A percentile compares a stretch with the other conserved stretches of the same genome.
Evolutionary conservation across 2,888 invertebrate genomes (phyloP).

Genomic region (Lysandra coridon): DNA sequence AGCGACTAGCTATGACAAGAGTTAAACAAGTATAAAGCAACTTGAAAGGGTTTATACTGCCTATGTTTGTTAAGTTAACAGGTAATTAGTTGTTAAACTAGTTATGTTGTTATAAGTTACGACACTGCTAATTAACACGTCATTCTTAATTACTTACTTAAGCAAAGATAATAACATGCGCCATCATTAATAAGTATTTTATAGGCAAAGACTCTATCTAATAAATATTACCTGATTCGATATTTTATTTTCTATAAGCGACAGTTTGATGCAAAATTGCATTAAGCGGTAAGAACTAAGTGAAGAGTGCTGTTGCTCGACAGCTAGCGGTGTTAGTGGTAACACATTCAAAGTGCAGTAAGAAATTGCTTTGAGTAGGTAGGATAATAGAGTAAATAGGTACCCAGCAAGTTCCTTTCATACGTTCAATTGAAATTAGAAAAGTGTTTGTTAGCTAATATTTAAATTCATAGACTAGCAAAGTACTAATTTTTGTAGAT

Average conservation of each 20-base stretch:
- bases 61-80: not conserved
- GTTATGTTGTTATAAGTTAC: not conserved
- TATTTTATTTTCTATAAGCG: not conserved
- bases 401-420: not conserved
- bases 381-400: not conserved
- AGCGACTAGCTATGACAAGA: not conserved
- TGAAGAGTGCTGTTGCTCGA: not conserved
- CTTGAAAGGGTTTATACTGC: not conserved
- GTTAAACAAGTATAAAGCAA: not conserved
- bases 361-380: not conserved
- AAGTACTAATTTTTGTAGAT: too few relatives aligned
- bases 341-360: not conserved
- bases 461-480: too few relatives aligned
- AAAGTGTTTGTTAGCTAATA: not conserved
- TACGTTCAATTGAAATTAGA: not conserved
- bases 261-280: not conserved
- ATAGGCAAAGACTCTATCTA: constrained; percentile 40
- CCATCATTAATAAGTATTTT: constrained; percentile 54
- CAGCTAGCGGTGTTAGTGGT: not conserved
- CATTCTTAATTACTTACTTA: not conserved
- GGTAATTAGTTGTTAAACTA: not conserved
- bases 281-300: not conserved
- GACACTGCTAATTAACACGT: not conserved
- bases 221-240: not conserved
- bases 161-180: constrained; percentile 41